Percentiles rank a stretch among this genome's conserved stretches.
phyloP scores from a whole-genome alignment of 2,113 vertebrate genomes.

The Pseudopipra pipra region DNA sequence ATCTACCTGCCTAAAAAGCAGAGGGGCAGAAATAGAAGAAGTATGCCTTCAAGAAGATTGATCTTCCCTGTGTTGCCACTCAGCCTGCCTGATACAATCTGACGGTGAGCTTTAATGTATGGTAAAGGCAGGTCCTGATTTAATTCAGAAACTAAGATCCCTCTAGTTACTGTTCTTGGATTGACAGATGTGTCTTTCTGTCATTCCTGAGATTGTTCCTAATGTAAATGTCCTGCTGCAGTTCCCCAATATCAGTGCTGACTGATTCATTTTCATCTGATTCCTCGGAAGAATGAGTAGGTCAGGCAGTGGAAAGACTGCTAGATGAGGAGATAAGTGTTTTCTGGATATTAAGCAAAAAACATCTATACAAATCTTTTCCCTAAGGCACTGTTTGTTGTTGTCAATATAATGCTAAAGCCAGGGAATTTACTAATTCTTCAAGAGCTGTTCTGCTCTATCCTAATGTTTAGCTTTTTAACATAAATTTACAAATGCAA shows the following conservation, averaged over 20 bases:
- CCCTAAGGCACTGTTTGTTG: not conserved
- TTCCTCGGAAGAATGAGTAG: not conserved
- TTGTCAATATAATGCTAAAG: not conserved
- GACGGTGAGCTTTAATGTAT: not conserved
- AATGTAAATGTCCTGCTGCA: not conserved
- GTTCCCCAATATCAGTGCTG: not conserved
- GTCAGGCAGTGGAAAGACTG: not conserved
- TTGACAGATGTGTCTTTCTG: slow-evolving; percentile 1
- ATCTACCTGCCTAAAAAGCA: not conserved
- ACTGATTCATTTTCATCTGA: not conserved
- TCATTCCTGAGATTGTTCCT: not conserved
- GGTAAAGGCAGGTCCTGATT: slow-evolving; percentile 10
- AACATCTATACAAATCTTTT: not conserved
- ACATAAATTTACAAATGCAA: not conserved
- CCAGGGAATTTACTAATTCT: not conserved
- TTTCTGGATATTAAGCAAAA: not conserved
- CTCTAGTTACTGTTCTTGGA: not conserved
- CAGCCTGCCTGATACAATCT: not conserved
- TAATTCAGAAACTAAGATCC: slow-evolving; percentile 30
- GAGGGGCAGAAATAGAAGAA: not conserved
- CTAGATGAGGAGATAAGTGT: not conserved
- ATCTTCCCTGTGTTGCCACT: not conserved
- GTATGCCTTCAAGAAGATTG: not conserved
- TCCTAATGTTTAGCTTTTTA: not conserved
- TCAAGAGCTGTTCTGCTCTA: not conserved